Conservation (phyloP, 1,140 invertebrate genomes). For the Parapsyche elsis region DNA sequence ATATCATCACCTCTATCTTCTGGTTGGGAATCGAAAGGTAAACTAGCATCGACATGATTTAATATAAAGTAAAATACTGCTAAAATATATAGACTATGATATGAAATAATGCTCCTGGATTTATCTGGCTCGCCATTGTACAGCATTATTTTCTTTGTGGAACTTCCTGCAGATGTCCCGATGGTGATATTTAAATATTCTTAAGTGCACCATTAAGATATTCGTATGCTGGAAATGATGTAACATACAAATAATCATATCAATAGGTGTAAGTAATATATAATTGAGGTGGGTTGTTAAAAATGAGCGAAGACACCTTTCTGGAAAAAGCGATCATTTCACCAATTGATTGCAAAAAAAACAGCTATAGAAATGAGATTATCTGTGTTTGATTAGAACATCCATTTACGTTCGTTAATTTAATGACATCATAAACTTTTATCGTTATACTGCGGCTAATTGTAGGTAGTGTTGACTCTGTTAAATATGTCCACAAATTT, state of each 20-base stretch:
- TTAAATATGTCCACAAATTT: not conserved
- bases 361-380: no score
- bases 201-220: conserved; percentile 53
- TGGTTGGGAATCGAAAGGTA: conserved; percentile 49
- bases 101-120: not conserved
- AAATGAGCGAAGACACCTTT: no score
- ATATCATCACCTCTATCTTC: conserved; percentile 50
- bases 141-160: conserved; percentile 50
- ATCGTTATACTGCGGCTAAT: not conserved
- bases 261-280: no score
- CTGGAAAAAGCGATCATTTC: no score
- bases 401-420: no score
- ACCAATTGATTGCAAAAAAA: no score
- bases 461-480: not conserved
- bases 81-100: conserved; percentile 19
- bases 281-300: no score
- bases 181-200: conserved; percentile 42
- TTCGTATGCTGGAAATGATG: conserved; percentile 41
- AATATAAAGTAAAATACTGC: conserved; percentile 31
- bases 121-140: conserved; percentile 46
- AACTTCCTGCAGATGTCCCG: conserved; percentile 47
- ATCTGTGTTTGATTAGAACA: not conserved
- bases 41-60: conserved; percentile 40
- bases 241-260: no score
- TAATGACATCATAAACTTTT: not conserved